Evolutionary conservation across 2,797 vertebrate genomes (phyloP).

Genomic region (Falco peregrinus): DNA sequence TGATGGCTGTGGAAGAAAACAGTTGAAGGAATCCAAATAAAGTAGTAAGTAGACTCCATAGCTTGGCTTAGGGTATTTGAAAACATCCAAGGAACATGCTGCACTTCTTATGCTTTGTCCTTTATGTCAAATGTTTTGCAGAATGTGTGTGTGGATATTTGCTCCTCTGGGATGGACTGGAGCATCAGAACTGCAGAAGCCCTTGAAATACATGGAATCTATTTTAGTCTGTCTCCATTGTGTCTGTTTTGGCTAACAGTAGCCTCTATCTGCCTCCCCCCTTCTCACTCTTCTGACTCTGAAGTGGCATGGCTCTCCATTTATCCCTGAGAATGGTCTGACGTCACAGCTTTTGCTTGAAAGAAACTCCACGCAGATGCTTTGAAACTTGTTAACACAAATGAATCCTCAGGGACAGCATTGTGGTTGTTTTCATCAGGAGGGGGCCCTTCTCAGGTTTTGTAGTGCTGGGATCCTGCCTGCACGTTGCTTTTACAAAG

Average conservation of each 20-base stretch:
- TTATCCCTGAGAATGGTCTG: background rate
- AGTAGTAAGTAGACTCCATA: background rate
- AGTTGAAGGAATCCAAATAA: background rate
- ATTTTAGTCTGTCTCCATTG: background rate
- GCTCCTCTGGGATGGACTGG: background rate
- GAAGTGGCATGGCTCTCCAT: background rate
- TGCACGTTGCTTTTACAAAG: background rate
- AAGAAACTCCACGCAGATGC: background rate
- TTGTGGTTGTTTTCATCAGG: background rate
- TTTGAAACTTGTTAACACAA: background rate
- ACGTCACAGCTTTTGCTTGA: background rate
- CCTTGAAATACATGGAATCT: background rate
- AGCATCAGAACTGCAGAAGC: background rate
- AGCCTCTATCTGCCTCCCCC: fast-evolving
- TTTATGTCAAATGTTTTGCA: background rate
- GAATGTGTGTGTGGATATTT: background rate
- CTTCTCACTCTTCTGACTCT: background rate
- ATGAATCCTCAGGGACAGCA: background rate
- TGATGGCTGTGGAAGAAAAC: background rate
- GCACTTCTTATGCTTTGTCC: background rate
- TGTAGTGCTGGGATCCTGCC: background rate
- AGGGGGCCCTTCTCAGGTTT: background rate
- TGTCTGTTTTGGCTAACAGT: background rate
- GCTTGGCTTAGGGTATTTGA: background rate
- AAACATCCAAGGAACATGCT: background rate